Conservation (phyloP, 1,140 invertebrate species). For the Drosophila truncata region DNA sequence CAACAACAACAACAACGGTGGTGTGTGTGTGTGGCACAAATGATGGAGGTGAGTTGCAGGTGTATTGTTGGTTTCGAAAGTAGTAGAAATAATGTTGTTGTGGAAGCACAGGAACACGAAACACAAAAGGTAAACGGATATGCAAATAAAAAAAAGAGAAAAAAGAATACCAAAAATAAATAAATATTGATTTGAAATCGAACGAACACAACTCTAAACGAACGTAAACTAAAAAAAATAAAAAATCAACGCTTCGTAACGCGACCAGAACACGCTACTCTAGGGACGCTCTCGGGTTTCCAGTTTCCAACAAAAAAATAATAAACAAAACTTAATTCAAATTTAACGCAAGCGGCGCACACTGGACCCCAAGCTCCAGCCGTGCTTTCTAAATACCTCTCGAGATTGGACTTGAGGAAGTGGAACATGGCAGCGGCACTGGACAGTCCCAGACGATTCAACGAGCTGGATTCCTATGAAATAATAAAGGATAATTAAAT, state of each 20-base stretch:
- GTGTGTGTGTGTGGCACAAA: conserved; percentile 41
- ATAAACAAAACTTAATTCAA: conserved; percentile 36
- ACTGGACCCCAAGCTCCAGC: conserved; percentile 40
- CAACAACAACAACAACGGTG: conserved; percentile 29
- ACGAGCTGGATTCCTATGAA: conserved; percentile 68
- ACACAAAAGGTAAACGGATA: conserved; percentile 74
- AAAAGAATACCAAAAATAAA: conserved; percentile 54
- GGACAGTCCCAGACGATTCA: conserved; percentile 70
- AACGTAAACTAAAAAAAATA: conserved; percentile 25
- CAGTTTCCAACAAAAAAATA: conserved; percentile 11
- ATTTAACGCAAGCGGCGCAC: conserved; percentile 70
- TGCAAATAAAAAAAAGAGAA: conserved; percentile 71
- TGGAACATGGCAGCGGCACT: conserved; percentile 79
- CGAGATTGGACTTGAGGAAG: conserved; percentile 76
- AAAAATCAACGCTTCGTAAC: conserved; percentile 32
- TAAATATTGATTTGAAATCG: conserved; percentile 44
- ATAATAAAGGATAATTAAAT: background rate
- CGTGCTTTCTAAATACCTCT: conserved; percentile 73
- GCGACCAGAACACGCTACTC: conserved; percentile 59
- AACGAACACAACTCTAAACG: conserved; percentile 53
- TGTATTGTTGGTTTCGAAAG: conserved; percentile 33
- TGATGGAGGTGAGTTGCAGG: conserved; percentile 58
- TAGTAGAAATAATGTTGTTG: conserved; percentile 35
- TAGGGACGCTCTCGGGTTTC: conserved; percentile 48
- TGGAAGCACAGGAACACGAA: conserved; percentile 79